phyloP scores from a whole-genome alignment of 2,888 invertebrate species.

The Priapulus caudatus region DNA sequence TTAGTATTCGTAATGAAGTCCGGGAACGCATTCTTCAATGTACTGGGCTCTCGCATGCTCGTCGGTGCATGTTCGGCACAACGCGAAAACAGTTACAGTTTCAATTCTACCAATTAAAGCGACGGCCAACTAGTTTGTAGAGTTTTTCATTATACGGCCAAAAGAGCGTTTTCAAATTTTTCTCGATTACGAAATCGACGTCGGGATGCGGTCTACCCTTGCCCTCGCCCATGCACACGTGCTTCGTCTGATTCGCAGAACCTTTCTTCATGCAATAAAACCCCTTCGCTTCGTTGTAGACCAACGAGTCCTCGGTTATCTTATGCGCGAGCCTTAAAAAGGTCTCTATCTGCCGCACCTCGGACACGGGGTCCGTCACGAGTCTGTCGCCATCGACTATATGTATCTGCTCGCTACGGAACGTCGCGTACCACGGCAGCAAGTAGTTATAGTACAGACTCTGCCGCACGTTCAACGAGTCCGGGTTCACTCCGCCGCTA shows the following conservation, averaged over 20 bases:
- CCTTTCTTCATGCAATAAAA: slow-evolving; percentile 62
- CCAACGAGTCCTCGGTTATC: slow-evolving; percentile 73
- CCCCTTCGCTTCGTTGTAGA: slow-evolving; percentile 91
- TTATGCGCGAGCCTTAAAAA: slow-evolving; percentile 62
- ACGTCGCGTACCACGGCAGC: slow-evolving; percentile 79
- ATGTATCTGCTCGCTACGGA: slow-evolving; percentile 76
- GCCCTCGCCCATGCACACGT: slow-evolving; percentile 75
- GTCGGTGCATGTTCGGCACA: too few species aligned
- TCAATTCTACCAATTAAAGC: slow-evolving; percentile 90
- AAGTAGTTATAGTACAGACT: slow-evolving; percentile 84
- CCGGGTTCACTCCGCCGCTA: slow-evolving; percentile 39
- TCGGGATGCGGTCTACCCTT: slow-evolving; percentile 73
- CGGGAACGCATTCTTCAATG: too few species aligned
- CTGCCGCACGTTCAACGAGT: slow-evolving; percentile 41
- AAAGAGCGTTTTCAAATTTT: slow-evolving; percentile 70
- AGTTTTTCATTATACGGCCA: slow-evolving; percentile 81
- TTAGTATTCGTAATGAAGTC: too few species aligned
- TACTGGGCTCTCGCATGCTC: too few species aligned
- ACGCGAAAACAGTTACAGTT: too few species aligned
- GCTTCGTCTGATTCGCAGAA: too few species aligned
- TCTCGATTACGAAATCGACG: slow-evolving; percentile 64
- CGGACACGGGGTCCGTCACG: slow-evolving; percentile 76
- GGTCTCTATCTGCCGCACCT: slow-evolving; percentile 69
- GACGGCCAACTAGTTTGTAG: slow-evolving; percentile 80
- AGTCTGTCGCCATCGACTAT: slow-evolving; percentile 87